Conservation (phyloP, 2,888 invertebrate species). For the Ophioninae sp. region DNA sequence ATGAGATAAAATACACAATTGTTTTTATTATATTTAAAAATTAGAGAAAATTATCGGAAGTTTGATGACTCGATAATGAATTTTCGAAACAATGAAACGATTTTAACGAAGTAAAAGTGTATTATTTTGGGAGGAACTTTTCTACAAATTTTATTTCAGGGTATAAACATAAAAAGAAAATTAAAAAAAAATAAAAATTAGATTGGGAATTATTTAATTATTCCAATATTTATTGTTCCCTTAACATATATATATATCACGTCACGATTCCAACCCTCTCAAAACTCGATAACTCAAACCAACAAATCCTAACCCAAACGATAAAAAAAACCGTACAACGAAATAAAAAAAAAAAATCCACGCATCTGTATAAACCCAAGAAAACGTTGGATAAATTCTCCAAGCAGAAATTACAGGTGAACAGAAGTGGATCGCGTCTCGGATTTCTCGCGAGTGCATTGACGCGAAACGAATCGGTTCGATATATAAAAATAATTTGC, state of each 20-base stretch:
- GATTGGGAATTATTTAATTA: no score
- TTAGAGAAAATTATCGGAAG: neutral
- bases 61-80: neutral
- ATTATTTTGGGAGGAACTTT: no score
- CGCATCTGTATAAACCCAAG: neutral
- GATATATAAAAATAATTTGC: slow-evolving; percentile 35
- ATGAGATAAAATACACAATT: neutral
- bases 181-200: no score
- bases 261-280: neutral
- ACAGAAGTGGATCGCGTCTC: neutral
- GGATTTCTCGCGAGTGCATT: neutral
- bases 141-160: no score
- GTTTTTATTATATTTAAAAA: neutral
- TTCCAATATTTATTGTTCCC: no score
- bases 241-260: neutral
- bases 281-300: neutral
- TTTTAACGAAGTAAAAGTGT: no score
- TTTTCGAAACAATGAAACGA: no score
- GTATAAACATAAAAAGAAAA: no score
- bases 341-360: neutral
- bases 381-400: neutral
- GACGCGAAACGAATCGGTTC: neutral
- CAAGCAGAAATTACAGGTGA: neutral
- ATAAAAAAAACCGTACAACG: neutral
- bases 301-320: neutral